Evolutionary conservation across 1,140 invertebrate species (phyloP), one percentile per base, ranked within the genome.

Genomic region (Cherax destructor): DNA sequence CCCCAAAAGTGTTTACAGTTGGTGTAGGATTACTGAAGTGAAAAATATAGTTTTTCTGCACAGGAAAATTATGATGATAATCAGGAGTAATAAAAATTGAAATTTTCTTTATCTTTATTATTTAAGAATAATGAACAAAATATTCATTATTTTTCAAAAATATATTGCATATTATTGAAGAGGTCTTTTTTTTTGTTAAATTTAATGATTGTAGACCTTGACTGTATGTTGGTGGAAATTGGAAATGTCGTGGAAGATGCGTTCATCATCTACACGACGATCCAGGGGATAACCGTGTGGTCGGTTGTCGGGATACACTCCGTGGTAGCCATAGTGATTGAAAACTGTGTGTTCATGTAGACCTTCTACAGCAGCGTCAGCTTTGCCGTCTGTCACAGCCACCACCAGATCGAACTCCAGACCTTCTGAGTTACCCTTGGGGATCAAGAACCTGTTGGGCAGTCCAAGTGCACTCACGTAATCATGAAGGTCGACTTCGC

Each of bases 141-240:
- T 56, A 13, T 56, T 7, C 6, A 56, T 56, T 56, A 11, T 56
- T 56, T 41, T 41, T 9, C 52, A 9, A 10, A 56, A 56, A 56
- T 56, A 4, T 56, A 56, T 13, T 56, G 3, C 9, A 56, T 56
- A 56, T 56, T 7, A 56, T 4, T 56, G 6, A 10, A 0, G 52
- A 41, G 30, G 2, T 41, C 30, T 41, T 41, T 3, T 56, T 18
- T 65, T 56, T 56, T 56, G 5, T 56, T 56, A 56, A 56, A 4
- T 9, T 56, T 56, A 18, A 24, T 30, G 65, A 18, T 76, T 81
- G 80, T 24, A 89, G 18, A 89, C 13, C 65, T 92, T 92, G 59
- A 95, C 97, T 95, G 96, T 96, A 5, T 95, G 94, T 7, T 96
- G 5, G 6, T 88, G 61, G 86, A 80, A 81, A 78, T 88, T 88